phyloP scores from a whole-genome alignment of 2,797 vertebrate species.

The Cottoperca gobio region DNA sequence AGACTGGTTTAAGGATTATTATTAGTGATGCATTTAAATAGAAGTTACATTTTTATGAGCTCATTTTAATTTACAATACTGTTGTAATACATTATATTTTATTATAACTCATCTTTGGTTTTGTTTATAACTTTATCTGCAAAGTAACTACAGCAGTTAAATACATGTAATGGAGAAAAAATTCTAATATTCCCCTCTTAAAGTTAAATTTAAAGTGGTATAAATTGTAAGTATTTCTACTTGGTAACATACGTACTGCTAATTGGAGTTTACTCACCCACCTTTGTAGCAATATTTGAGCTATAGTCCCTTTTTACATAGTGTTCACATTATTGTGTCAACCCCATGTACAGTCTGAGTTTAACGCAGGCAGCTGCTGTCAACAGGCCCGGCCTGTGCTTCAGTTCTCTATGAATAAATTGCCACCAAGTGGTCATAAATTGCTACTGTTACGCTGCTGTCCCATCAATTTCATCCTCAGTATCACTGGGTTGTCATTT shows the following conservation, averaged over 20 bases:
- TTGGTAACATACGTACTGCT: not conserved
- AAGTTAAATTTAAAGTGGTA: no score
- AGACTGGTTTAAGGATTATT: no score
- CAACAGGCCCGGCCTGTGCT: not conserved
- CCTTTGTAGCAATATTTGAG: not conserved
- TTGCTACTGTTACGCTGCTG: constrained; percentile 26
- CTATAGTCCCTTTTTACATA: not conserved
- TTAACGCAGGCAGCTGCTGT: not conserved
- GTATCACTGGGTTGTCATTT: not conserved
- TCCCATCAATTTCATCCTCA: not conserved
- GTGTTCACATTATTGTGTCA: not conserved
- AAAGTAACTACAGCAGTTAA: not conserved
- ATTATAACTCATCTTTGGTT: not conserved
- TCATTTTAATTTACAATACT: not conserved
- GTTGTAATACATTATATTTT: not conserved
- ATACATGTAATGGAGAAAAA: not conserved
- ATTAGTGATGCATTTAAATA: no score
- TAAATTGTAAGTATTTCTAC: no score
- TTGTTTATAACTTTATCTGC: not conserved
- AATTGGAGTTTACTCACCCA: not conserved
- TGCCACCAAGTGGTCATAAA: constrained; percentile 61
- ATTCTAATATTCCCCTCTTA: not conserved
- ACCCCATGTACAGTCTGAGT: no score
- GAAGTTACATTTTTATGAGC: no score
- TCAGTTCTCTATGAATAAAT: constrained; percentile 19